These are phyloP conservation scores for Podarcis lilfordi DNA, from an alignment of 2,797 vertebrate genomes.

Conservation along the genomic window DNA sequence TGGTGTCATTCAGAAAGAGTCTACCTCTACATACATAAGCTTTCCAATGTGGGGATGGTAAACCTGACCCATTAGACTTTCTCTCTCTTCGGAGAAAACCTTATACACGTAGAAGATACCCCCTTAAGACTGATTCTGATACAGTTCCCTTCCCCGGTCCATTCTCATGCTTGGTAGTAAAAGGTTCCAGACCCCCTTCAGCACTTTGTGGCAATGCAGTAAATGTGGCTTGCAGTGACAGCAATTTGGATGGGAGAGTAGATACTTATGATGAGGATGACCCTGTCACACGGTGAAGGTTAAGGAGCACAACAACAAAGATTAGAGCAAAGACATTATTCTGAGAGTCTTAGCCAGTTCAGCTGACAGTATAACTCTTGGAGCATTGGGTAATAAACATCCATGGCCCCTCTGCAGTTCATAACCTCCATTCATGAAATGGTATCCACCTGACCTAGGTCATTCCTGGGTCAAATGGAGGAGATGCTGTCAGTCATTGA, in stretches of 20 bases:
- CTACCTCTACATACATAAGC: background rate
- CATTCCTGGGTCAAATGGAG: background rate
- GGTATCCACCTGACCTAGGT: background rate
- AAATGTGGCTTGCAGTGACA: background rate
- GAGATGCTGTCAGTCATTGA: background rate
- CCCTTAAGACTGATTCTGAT: too few species aligned
- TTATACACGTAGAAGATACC: too few species aligned
- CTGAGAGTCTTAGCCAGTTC: background rate
- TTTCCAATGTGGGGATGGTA: background rate
- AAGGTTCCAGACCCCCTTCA: too few species aligned
- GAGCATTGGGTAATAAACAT: background rate
- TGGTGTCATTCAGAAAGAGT: background rate
- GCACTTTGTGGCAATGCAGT: background rate
- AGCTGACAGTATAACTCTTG: background rate
- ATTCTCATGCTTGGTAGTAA: too few species aligned
- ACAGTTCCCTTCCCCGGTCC: too few species aligned
- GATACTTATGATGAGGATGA: background rate
- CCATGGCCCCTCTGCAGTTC: background rate
- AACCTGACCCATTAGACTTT: too few species aligned
- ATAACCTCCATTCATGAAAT: background rate
- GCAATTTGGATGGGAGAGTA: background rate
- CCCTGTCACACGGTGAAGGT: background rate
- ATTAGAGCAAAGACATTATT: background rate
- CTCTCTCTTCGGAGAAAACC: too few species aligned
- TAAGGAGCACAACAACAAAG: background rate